Conservation (phyloP, 2,113 vertebrate genomes). For the Limanda limanda region DNA sequence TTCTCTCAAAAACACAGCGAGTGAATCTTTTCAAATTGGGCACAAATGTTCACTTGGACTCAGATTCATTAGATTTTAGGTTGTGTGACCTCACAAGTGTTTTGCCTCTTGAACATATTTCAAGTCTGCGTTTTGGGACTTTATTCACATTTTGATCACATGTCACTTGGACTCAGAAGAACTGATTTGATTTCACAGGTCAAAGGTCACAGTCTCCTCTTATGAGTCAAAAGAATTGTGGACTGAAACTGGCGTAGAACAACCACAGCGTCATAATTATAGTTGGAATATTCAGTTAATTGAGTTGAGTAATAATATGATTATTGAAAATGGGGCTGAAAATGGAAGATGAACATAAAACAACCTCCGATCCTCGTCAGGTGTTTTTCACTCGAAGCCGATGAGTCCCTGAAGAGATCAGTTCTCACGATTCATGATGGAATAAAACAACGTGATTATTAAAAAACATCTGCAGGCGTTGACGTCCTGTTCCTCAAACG, state of each 20-base stretch:
- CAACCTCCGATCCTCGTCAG: too few species aligned
- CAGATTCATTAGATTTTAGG: too few species aligned
- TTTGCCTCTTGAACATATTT: too few species aligned
- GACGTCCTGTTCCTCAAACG: background rate
- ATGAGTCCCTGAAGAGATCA: too few species aligned
- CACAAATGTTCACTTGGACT: too few species aligned
- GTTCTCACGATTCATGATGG: conserved; percentile 7
- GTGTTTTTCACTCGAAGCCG: too few species aligned
- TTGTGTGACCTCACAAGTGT: too few species aligned
- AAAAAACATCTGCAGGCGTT: conserved; percentile 33
- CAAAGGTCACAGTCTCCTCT: background rate
- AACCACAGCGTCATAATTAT: background rate
- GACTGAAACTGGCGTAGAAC: background rate
- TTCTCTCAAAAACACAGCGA: too few species aligned
- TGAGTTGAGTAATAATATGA: too few species aligned
- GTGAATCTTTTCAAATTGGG: too few species aligned
- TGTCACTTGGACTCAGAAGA: background rate
- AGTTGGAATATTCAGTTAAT: background rate
- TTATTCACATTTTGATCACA: background rate
- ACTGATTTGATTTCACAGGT: background rate
- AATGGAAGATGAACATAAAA: background rate
- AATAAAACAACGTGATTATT: conserved; percentile 2
- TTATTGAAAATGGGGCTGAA: background rate
- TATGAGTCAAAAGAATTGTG: too few species aligned
- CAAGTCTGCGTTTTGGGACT: too few species aligned